These are phyloP conservation scores for Salvelinus namaycush DNA, from an alignment of 2,113 vertebrate genomes.

Conservation along the genomic window DNA sequence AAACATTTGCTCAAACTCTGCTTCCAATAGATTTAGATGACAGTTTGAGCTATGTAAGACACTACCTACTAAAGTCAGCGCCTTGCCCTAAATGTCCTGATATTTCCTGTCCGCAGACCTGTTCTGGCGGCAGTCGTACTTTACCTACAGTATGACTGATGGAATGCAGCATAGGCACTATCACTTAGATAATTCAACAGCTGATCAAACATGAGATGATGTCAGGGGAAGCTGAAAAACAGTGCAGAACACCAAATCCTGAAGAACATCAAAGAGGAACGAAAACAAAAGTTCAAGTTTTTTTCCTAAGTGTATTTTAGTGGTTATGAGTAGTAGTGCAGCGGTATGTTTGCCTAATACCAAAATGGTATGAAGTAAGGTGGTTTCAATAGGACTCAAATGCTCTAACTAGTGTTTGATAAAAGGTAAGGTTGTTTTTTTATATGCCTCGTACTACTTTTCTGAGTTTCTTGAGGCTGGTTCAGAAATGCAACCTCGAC, in stretches of 20 bases:
- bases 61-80: conserved; percentile 14
- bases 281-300: conserved; percentile 51
- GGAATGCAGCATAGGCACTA: conserved; percentile 43
- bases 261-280: conserved; percentile 56
- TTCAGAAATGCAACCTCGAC: conserved; percentile 37
- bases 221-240: conserved; percentile 33
- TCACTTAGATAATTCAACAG: conserved; percentile 56
- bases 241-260: conserved; percentile 24
- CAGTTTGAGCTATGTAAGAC: background rate
- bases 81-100: conserved; percentile 23
- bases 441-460: conserved; percentile 4
- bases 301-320: conserved; percentile 47
- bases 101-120: conserved; percentile 19
- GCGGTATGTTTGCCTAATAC: conserved; percentile 23
- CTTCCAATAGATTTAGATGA: background rate
- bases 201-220: conserved; percentile 54
- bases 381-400: conserved; percentile 35
- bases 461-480: conserved; percentile 10
- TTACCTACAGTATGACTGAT: conserved; percentile 48
- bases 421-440: conserved; percentile 45
- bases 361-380: no score
- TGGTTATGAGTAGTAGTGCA: conserved; percentile 48
- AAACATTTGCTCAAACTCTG: no score
- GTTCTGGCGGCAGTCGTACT: conserved; percentile 39
- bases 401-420: background rate